A percentile compares a stretch with the other conserved stretches of the same genome.
Conservation (phyloP, 2,797 vertebrate genomes). For the Rhabdomys pumilio region DNA sequence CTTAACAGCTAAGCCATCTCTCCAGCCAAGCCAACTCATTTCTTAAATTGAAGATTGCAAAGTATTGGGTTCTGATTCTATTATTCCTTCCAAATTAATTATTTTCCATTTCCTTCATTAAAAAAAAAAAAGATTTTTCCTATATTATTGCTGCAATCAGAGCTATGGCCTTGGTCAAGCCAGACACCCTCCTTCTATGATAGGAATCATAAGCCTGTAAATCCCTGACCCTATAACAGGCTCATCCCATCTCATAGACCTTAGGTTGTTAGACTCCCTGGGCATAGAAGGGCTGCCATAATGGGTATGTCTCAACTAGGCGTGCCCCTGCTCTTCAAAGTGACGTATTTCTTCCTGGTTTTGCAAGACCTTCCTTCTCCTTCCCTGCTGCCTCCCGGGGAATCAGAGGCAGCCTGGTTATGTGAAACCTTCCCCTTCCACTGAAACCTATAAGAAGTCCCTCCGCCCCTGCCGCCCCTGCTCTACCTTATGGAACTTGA, state of each 20-base stretch:
- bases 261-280: too few species aligned
- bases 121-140: background rate
- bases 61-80: background rate
- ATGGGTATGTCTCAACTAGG: background rate
- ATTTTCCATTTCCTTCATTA: background rate
- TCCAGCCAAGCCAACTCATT: background rate
- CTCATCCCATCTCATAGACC: background rate
- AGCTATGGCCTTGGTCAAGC: background rate
- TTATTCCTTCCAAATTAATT: background rate
- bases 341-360: background rate
- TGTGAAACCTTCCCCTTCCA: background rate
- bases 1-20: background rate
- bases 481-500: background rate
- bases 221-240: too few species aligned
- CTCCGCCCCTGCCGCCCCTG: too few species aligned
- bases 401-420: background rate
- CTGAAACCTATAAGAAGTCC: background rate
- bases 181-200: background rate
- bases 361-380: background rate
- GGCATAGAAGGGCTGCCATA: too few species aligned
- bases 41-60: background rate
- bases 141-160: background rate
- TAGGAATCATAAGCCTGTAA: background rate
- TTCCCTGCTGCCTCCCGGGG: background rate
- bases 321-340: background rate